phyloP scores from a whole-genome alignment of 2,797 vertebrate species.

The Champsocephalus esox region DNA sequence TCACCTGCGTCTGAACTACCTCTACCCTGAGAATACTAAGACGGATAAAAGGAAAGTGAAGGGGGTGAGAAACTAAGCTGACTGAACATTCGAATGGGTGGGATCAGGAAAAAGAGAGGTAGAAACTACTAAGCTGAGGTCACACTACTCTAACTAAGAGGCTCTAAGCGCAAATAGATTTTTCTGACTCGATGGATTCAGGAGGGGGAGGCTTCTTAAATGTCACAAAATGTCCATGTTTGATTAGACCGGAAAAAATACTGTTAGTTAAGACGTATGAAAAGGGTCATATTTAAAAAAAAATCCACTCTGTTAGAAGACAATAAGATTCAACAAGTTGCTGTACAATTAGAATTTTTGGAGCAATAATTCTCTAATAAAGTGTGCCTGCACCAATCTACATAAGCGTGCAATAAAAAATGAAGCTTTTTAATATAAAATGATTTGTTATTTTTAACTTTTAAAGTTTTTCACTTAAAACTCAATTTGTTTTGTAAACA shows the following conservation, averaged over 20 bases:
- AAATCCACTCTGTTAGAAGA: constrained; percentile 19
- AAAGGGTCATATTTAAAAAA: constrained; percentile 24
- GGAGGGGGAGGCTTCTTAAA: constrained; percentile 10
- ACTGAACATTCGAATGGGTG: constrained; percentile 40
- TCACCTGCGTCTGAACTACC: constrained; percentile 73
- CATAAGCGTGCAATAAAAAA: constrained; percentile 43
- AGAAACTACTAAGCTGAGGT: constrained; percentile 73
- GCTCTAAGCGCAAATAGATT: constrained; percentile 40
- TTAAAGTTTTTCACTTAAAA: constrained; percentile 24
- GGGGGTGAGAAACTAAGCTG: constrained; percentile 50
- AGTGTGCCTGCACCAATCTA: constrained; percentile 35
- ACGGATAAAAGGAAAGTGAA: constrained; percentile 47
- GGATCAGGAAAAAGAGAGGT: constrained; percentile 64
- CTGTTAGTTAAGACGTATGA: constrained; percentile 12
- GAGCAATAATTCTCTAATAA: constrained; percentile 31
- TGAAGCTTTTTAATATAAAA: constrained; percentile 42
- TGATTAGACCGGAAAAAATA: constrained; percentile 10
- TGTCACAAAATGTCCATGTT: not conserved
- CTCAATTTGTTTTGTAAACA: constrained; percentile 30
- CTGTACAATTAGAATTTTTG: constrained; percentile 7
- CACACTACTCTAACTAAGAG: constrained; percentile 54
- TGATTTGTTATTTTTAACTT: constrained; percentile 13
- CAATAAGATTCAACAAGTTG: constrained; percentile 25
- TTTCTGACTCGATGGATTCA: constrained; percentile 33
- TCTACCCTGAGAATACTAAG: constrained; percentile 83